phyloP scores from a whole-genome alignment of 2,888 invertebrate species.

The Digitonthophagus gazella region DNA sequence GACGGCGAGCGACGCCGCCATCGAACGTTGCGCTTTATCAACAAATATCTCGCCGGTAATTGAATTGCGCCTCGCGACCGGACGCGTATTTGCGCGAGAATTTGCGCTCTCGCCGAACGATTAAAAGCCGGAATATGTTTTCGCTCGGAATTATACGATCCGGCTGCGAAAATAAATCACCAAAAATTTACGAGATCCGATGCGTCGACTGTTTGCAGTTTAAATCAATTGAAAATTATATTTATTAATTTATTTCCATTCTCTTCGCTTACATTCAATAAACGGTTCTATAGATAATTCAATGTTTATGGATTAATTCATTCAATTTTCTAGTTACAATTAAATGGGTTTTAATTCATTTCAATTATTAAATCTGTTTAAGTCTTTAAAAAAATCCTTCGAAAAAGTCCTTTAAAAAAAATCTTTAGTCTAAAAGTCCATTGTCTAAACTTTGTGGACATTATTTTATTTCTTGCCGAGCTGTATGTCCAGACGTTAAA shows the following conservation, averaged over 20 bases:
- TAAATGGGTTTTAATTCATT: background rate
- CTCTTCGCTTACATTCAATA: background rate
- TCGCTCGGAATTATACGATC: background rate
- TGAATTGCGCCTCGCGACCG: background rate
- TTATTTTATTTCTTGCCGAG: too few species aligned
- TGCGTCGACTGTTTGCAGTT: background rate
- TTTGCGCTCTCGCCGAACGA: background rate
- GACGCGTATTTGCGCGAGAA: background rate
- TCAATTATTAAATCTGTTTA: background rate
- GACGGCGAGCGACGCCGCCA: background rate
- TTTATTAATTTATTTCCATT: background rate
- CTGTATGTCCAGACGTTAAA: too few species aligned
- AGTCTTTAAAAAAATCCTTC: too few species aligned
- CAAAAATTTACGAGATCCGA: background rate
- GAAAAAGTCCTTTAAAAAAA: too few species aligned
- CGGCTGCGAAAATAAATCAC: background rate
- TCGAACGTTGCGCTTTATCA: background rate
- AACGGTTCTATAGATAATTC: background rate
- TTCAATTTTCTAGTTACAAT: too few species aligned
- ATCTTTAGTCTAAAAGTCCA: too few species aligned
- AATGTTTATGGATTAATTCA: background rate
- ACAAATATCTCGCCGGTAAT: background rate
- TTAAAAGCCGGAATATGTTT: background rate
- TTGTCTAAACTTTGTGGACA: too few species aligned
- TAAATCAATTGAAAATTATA: background rate